Evolutionary conservation across 2,797 vertebrate species (phyloP), one percentile per base, ranked within the genome.

Genomic region (Sebastes matsubarae): DNA sequence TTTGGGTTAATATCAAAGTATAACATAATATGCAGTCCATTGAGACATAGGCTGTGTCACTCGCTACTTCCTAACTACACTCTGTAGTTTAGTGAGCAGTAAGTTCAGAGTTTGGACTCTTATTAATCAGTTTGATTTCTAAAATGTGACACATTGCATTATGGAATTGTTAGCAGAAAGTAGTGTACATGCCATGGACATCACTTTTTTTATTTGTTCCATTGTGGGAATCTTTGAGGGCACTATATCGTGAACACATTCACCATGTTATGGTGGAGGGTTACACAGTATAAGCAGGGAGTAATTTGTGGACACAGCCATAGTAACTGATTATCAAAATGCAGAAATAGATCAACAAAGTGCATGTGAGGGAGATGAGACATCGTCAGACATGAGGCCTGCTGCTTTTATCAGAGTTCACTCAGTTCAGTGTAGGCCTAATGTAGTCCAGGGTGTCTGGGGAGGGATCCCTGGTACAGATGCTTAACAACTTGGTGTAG

Each of bases 371-470:
- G 14, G 60, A 65, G 46, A 22, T 46, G 55, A 68, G 29, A 34
- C 65, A 14, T 16, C 60, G 34, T 67, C 67, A 4, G 50, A 29
- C 10, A 27, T 34, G 79, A 73, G 32, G 42, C 57, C 65, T 84
- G 90, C 69, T 75, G 30, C 75, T 88, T 89, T 88, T 87, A 85
- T 89, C 79, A 71, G 81, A 38, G 54, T 1, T 16, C 77, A 38
- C 68, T 82, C 73, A 46, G 46, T 77, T 78, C 34, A 64, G 60
- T 63, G 11, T 27, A 8, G 65, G 58, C 34, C 58, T 84, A 88
- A 85, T 87, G 82, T 80, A 86, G 68, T 65, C 64, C 50, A 27
- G 59, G 64, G 67, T 60, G 76, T 78, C 76, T 58, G 29, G 22
- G 36, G 81, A 85, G 69, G 63, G 36, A 86, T 77, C 50, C 46